Conservation (phyloP, 2,797 vertebrate genomes). For the Tolypeutes matacus region DNA sequence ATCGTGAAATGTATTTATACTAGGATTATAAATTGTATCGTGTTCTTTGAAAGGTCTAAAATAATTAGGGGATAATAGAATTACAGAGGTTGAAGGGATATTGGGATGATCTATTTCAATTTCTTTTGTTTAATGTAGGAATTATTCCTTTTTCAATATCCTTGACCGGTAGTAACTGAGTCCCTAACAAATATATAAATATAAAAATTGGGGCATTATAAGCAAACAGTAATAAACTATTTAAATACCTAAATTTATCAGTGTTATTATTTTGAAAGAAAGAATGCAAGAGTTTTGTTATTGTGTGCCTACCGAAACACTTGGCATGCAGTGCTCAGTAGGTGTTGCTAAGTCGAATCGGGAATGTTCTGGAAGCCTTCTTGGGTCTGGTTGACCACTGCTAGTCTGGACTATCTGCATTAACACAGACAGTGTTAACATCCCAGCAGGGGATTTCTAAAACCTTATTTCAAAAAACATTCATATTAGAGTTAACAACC, state of each 20-base stretch:
- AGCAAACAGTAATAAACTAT: background rate
- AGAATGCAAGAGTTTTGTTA: background rate
- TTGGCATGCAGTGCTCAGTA: background rate
- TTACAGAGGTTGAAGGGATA: background rate
- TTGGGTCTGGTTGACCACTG: background rate
- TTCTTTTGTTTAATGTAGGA: slow-evolving; percentile 48
- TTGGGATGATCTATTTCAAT: background rate
- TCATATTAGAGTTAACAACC: background rate
- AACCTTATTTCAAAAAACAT: background rate
- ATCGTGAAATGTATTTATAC: slow-evolving; percentile 3
- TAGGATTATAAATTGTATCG: slow-evolving; percentile 13
- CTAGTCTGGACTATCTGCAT: background rate
- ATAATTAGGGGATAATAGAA: slow-evolving; percentile 45
- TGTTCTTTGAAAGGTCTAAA: slow-evolving; percentile 49
- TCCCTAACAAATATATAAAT: background rate
- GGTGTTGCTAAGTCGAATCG: background rate
- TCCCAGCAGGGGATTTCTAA: background rate
- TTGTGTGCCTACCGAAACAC: background rate
- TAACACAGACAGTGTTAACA: background rate
- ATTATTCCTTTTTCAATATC: slow-evolving; percentile 6
- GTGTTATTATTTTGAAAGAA: slow-evolving; percentile 44
- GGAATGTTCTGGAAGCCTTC: background rate
- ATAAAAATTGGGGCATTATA: background rate
- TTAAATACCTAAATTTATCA: background rate
- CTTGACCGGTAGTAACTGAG: slow-evolving; percentile 15